Percentiles rank a stretch among this genome's conserved stretches.
Evolutionary conservation across 2,797 vertebrate genomes (phyloP).

Genomic region (Amblyraja radiata): DNA sequence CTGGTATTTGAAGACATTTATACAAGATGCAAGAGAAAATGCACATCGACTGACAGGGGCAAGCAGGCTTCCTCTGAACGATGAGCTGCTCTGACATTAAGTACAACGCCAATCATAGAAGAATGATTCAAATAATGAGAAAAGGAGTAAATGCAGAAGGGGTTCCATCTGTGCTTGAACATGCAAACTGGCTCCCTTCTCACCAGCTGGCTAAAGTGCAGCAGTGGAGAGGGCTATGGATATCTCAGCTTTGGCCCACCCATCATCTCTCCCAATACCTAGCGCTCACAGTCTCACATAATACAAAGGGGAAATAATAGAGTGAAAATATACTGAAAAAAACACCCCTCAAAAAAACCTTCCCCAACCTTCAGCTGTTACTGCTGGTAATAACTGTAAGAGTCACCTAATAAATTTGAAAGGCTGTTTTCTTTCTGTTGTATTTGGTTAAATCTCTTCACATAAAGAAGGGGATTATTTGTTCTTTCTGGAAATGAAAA

Average conservation of each 20-base stretch:
- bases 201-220: slow-evolving; percentile 23
- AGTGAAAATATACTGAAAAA: slow-evolving; percentile 36
- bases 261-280: background rate
- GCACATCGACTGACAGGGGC: background rate
- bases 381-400: slow-evolving; percentile 34
- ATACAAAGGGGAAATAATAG: slow-evolving; percentile 36
- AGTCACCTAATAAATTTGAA: slow-evolving; percentile 38
- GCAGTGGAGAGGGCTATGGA: background rate
- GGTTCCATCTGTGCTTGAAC: background rate
- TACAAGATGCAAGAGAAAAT: background rate
- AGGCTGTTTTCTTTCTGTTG: slow-evolving; percentile 33
- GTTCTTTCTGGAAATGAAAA: slow-evolving; percentile 26
- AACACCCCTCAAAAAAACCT: background rate
- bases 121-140: background rate
- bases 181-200: background rate
- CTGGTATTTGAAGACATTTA: background rate
- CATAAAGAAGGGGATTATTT: slow-evolving; percentile 34
- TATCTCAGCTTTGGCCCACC: slow-evolving; percentile 23
- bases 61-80: background rate
- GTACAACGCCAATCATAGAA: no score
- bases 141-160: background rate
- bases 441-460: slow-evolving; percentile 27
- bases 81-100: background rate
- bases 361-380: slow-evolving; percentile 33
- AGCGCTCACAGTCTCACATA: background rate